Evolutionary conservation across 2,888 invertebrate genomes (phyloP), one percentile per base, ranked within the genome.

Genomic region (Athrips mouffetella): DNA sequence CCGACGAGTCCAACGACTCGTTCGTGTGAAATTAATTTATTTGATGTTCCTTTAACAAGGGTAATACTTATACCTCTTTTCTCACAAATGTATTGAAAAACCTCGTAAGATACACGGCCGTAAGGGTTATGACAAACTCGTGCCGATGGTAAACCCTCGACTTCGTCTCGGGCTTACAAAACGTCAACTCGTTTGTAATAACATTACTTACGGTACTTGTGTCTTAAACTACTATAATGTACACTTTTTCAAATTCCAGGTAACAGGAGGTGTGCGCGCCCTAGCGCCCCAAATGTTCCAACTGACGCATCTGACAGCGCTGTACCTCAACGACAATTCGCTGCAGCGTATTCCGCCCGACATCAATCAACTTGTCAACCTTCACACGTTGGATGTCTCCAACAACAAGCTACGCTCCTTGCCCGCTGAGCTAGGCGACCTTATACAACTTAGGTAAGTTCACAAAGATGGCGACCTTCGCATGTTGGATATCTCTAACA

Each of bases 291-390:
- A 93, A 67, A 88, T 99, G 71, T 99, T 98, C 93, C 94, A 94
- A 80, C 91, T 97, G 85, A 91, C 93, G 60, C 96, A 98, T 88
- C 90, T 99, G 71, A 98, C 98, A 51, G 95, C 96, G 62, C 90
- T 99, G 70, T 98, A 98, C 89, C 91, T 99, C 74, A 98, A 98
- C 87, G 97, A 98, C 89, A 99, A 99, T 90, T 94, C 94, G 79
- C 91, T 99, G 68, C 92, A 94, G 70, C 91, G 96, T 74, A 91
- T 99, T 76, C 98, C 99, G 51, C 90, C 96, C 21, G 98, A 99
- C 80, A 97, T 99, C 69, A 93, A 92, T 64, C 92, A 92, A 69
- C 90, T 99, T 63, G 90, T 89, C 55, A 95, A 96, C 86, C 91
- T 99, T 58, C 93, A 94, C 67, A 93, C 94, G 57, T 90, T 99